A percentile compares a stretch with the other conserved stretches of the same genome.
These are phyloP conservation scores for Sicus ferrugineus DNA, from an alignment of 2,888 invertebrate species.

Conservation along the genomic window DNA sequence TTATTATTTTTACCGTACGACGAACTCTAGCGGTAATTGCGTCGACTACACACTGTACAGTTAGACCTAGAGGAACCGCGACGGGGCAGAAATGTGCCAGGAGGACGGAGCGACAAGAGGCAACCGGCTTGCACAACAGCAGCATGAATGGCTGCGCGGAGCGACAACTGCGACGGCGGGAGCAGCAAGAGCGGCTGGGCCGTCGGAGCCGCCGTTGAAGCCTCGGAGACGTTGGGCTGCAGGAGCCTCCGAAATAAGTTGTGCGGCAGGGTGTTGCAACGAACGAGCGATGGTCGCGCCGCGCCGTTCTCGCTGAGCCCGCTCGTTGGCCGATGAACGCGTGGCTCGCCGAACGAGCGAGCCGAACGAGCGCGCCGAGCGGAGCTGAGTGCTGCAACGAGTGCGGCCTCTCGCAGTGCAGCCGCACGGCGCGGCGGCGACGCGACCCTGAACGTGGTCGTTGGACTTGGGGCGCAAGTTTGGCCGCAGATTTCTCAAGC, in stretches of 20 bases:
- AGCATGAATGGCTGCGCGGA: background rate
- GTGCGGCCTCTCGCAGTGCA: background rate
- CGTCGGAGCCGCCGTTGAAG: too few species aligned
- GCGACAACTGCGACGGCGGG: background rate
- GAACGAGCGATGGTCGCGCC: too few species aligned
- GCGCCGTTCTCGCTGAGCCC: background rate
- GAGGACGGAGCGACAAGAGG: background rate
- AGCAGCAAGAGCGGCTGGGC: background rate
- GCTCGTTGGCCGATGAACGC: background rate
- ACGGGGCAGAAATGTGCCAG: slow-evolving; percentile 16
- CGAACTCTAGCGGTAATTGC: slow-evolving; percentile 66
- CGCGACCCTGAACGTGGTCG: slow-evolving; percentile 55
- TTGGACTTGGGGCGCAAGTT: slow-evolving; percentile 48
- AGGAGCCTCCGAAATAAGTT: too few species aligned
- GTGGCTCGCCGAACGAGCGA: background rate
- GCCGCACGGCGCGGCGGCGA: slow-evolving; percentile 24
- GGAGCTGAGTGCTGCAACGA: background rate
- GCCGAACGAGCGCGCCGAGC: slow-evolving; percentile 14
- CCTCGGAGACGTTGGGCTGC: too few species aligned
- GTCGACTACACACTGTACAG: slow-evolving; percentile 65
- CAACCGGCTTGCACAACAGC: background rate
- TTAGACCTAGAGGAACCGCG: slow-evolving; percentile 47
- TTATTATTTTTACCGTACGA: slow-evolving; percentile 62
- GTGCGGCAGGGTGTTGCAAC: too few species aligned
- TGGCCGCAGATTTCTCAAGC: slow-evolving; percentile 21